Evolutionary conservation across 2,888 invertebrate species (phyloP).

Genomic region (Epinotia nisella): DNA sequence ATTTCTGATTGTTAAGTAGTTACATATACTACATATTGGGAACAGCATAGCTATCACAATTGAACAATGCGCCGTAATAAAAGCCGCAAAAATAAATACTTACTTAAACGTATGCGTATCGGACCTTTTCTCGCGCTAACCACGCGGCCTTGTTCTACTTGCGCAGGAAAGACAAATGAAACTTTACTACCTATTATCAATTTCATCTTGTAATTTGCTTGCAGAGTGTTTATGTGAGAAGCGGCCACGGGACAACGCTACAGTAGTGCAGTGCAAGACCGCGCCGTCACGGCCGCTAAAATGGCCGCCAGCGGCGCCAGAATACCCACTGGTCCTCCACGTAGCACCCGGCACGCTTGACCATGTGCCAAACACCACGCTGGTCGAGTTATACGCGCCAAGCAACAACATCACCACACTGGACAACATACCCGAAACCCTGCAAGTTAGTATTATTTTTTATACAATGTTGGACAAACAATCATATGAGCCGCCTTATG

Average conservation of each 20-base stretch:
- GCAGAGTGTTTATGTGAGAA: constrained; percentile 24
- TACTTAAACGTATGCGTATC: too few species aligned
- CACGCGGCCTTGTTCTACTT: too few species aligned
- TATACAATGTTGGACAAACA: neutral
- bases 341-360: constrained; percentile 1
- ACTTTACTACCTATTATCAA: too few species aligned
- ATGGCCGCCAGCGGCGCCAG: constrained; percentile 43
- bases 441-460: constrained; percentile 12
- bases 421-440: neutral
- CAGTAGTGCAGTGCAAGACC: constrained; percentile 48
- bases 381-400: constrained; percentile 26
- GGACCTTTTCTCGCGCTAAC: too few species aligned
- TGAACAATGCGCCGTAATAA: too few species aligned
- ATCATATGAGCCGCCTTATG: too few species aligned
- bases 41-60: too few species aligned
- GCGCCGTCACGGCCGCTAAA: constrained; percentile 34
- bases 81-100: too few species aligned
- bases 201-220: too few species aligned
- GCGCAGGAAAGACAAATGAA: too few species aligned
- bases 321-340: constrained; percentile 20
- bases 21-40: too few species aligned
- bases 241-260: constrained; percentile 45
- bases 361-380: neutral
- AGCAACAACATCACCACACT: constrained; percentile 20
- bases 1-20: too few species aligned